These are phyloP conservation scores for Branchellion lobata DNA, from an alignment of 2,888 invertebrate genomes.

Conservation along the genomic window DNA sequence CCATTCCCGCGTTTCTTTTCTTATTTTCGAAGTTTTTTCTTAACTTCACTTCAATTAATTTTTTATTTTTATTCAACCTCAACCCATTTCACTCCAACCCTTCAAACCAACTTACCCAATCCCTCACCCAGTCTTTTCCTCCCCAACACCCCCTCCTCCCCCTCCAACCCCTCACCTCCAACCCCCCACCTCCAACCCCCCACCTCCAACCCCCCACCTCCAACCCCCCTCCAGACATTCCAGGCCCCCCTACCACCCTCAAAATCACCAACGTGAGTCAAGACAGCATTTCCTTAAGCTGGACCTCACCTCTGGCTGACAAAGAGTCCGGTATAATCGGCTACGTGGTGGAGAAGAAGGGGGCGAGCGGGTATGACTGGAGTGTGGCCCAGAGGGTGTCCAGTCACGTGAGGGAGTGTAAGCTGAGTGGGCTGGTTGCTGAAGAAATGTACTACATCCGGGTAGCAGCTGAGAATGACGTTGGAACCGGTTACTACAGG, in stretches of 20 bases:
- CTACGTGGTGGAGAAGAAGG: conserved; percentile 54
- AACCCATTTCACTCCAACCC: no score
- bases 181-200: no score
- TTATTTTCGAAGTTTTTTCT: no score
- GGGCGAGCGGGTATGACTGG: conserved; percentile 50
- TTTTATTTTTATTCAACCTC: no score
- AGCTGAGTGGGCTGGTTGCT: conserved; percentile 47
- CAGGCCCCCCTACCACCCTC: conserved; percentile 48
- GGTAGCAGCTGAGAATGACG: conserved; percentile 81
- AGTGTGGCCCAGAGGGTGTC: conserved; percentile 46
- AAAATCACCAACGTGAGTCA: conserved; percentile 54
- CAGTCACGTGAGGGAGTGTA: conserved; percentile 42
- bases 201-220: no score
- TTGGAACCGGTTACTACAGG: conserved; percentile 65
- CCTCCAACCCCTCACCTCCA: no score
- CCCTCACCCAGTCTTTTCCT: no score
- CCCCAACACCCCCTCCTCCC: no score
- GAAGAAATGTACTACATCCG: conserved; percentile 72
- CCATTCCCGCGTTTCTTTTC: no score
- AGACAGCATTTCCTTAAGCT: conserved; percentile 56
- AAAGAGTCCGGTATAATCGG: conserved; percentile 57
- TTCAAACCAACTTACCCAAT: no score
- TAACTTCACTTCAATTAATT: no score
- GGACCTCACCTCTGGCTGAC: conserved; percentile 58
- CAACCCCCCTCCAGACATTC: no score